These are phyloP conservation scores for Megaceryle maxima DNA, from an alignment of 2,113 vertebrate species.

Conservation along the genomic window DNA sequence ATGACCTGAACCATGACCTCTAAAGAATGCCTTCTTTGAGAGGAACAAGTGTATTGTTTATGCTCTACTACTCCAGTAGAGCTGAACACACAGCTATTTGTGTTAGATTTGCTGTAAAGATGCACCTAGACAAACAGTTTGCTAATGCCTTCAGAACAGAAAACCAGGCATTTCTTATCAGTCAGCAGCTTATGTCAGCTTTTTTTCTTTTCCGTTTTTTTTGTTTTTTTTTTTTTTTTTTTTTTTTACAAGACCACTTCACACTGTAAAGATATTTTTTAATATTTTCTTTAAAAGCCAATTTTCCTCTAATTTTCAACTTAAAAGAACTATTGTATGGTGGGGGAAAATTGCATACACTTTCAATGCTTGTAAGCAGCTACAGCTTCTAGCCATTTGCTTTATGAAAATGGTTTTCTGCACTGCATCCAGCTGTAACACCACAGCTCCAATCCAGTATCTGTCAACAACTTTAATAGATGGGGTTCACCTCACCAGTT, in stretches of 20 bases:
- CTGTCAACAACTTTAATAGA: neutral
- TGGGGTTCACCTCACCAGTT: neutral
- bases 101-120: conserved; percentile 46
- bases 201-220: neutral
- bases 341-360: rapidly evolving
- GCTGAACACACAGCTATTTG: conserved; percentile 55
- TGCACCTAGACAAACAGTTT: conserved; percentile 44
- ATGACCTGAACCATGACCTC: conserved; percentile 43
- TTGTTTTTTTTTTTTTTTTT: neutral
- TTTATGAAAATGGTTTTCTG: neutral
- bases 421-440: neutral
- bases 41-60: conserved; percentile 59
- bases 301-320: neutral
- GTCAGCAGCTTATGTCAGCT: neutral
- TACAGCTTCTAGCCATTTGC: neutral
- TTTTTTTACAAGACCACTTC: neutral
- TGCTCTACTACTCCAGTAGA: conserved; percentile 57
- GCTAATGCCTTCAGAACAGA: conserved; percentile 10
- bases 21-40: conserved; percentile 59
- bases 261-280: neutral
- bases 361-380: neutral
- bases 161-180: neutral
- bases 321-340: neutral
- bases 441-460: neutral
- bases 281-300: neutral